Evolutionary conservation across 2,888 invertebrate species (phyloP), one percentile per base, ranked within the genome.

Genomic region (Caradrina clavipalpis): DNA sequence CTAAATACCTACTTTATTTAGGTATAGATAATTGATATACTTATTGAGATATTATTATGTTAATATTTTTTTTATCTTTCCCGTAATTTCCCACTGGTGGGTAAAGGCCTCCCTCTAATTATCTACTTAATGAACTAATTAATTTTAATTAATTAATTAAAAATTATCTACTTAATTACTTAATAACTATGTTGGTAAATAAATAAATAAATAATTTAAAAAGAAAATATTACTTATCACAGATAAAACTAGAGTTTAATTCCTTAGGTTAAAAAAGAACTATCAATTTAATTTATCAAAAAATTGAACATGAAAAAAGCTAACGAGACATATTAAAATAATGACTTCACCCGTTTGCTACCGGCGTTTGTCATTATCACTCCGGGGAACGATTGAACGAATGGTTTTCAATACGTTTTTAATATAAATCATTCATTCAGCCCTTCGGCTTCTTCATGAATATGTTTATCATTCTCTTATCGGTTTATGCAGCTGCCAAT

Each of bases 401-500:
- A 53, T 73, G 53, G 21, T 58, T 66, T 73, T 73, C 31, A 53
- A 47, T 57, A 53, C 26, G 47, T 80, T 76, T 76, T 66, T 64
- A 74, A 63, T 64, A 79, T 71, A 78, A 82, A 87, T 82, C 80
- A 73, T 82, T 76, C 64, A 85, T 82, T 75, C 69, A 62, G 77
- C 86, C 82, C 78, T 81, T 76, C 70, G 77, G 81, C 84, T 78
- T 82, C 69, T 78, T 82, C 86, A 87, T 89, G 88, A 91, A 91
- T 90, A 88, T 86, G 79, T 88, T 88, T 90, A 90, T 90, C 86
- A 88, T 88, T 82, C 76, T 65, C 62, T 80, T 86, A 81, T 82
- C 86, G 78, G 60, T 80, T 76, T 66, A 80, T 75, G 81, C 93
- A 93, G 93, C 93, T 93, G 94, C 91, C 87, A 87, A 86, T 89